Evolutionary conservation across 2,113 vertebrate genomes (phyloP), one percentile per base, ranked within the genome.

Genomic region (Platichthys stellatus): DNA sequence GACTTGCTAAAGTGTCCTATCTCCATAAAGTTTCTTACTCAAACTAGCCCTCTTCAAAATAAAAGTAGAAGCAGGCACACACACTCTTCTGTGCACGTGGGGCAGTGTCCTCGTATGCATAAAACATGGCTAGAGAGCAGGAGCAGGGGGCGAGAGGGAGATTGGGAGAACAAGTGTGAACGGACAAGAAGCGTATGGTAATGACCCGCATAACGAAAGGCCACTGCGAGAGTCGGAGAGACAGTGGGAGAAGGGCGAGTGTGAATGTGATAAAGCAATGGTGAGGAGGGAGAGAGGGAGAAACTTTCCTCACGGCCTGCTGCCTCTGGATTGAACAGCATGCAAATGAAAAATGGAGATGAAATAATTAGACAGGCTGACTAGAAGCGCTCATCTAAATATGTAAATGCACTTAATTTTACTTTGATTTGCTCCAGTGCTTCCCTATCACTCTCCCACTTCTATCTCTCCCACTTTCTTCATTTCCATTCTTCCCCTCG

Each of bases 401-500:
- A 95, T 95, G 94, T 92, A 94, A 95, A 94, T 94, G 88, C 87
- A 80, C 91, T 93, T 94, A 92, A 94, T 94, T 94, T 94, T 88
- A 84, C 92, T 94, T 93, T 94, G 92, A 94, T 94, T 94, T 93
- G 93, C 92, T 93, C 90, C 84, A 90, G 79, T 91, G 92, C 91
- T 72, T 84, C 65, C 86, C 78, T 92, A 89, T 90, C 85, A 78
- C 80, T 76, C 87, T 74, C 79, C 47, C 28, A 31, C 74, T 74
- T 63, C 72, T 63, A 51, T 67, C 64, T 20, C 72, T 65, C 75
- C 85, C 61, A 58, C 71, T 85, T 85, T 71, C 56, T 57, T 74
- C 71, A 28, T 23, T 23, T 31, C 73, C 66, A 78, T 82, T 88
- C 83, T 88, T 79, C 83, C 24, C 71, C 72, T 58, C 35, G 88